A percentile compares a stretch with the other conserved stretches of the same genome.
Conservation (phyloP, 1,140 invertebrate species). For the Drosophila rhopaloa region DNA sequence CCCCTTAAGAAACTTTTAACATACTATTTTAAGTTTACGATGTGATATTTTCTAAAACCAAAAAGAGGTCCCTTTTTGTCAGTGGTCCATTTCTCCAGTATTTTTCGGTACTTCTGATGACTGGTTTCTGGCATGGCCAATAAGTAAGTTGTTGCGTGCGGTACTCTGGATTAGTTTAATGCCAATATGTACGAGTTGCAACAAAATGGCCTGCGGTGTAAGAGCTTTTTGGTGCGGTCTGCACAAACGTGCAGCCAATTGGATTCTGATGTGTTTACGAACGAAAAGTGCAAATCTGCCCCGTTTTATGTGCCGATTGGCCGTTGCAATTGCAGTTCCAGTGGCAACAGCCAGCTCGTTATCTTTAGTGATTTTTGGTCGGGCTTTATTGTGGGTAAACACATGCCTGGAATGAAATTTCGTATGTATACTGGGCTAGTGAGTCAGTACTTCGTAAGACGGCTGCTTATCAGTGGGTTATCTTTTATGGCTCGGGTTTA, state of each 20-base stretch:
- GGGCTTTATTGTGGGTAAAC: slow-evolving; percentile 27
- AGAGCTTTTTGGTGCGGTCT: slow-evolving; percentile 59
- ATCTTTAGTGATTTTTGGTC: slow-evolving; percentile 44
- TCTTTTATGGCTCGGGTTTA: slow-evolving; percentile 35
- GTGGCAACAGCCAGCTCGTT: slow-evolving; percentile 20
- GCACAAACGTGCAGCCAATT: slow-evolving; percentile 62
- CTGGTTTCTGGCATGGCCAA: slow-evolving; percentile 48
- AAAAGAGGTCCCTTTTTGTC: neutral
- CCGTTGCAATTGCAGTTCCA: slow-evolving; percentile 24
- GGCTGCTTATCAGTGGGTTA: slow-evolving; percentile 41
- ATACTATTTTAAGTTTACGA: too few relatives aligned
- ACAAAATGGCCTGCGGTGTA: slow-evolving; percentile 47
- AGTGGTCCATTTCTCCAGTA: neutral
- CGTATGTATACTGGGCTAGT: slow-evolving; percentile 2
- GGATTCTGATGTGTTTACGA: slow-evolving; percentile 65
- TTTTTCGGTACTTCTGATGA: slow-evolving; percentile 4
- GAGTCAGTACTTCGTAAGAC: slow-evolving; percentile 31
- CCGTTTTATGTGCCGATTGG: slow-evolving; percentile 30
- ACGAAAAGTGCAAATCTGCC: slow-evolving; percentile 44
- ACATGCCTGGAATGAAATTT: slow-evolving; percentile 15
- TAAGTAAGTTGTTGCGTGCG: slow-evolving; percentile 67
- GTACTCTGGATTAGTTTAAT: slow-evolving; percentile 70
- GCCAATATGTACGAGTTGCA: slow-evolving; percentile 69
- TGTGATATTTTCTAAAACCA: neutral
- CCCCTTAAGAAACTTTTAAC: too few relatives aligned